Conservation (phyloP, 64 coral and sea anemone genomes). For the Porites lutea region DNA sequence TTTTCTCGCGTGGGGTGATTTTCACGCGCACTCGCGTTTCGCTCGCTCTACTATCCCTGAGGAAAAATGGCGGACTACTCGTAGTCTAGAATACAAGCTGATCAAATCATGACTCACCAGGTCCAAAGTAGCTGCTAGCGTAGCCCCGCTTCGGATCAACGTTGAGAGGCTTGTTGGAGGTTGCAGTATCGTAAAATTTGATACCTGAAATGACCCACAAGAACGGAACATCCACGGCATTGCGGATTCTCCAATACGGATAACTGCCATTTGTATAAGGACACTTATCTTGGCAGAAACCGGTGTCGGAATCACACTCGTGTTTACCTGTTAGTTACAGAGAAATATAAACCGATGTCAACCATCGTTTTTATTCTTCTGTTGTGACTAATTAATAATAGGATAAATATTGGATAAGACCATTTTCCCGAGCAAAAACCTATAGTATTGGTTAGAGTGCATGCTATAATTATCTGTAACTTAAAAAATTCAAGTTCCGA, state of each 20-base stretch:
- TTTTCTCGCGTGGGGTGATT: no score
- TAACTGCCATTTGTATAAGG: slow-evolving; percentile 93
- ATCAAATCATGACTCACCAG: slow-evolving; percentile 59
- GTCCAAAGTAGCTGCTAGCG: slow-evolving; percentile 97
- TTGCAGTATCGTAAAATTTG: slow-evolving; percentile 88
- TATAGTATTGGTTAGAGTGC: no score
- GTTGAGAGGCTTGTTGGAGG: slow-evolving; percentile 82
- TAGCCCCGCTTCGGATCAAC: slow-evolving; percentile 80
- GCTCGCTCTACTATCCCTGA: no score
- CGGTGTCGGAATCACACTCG: slow-evolving; percentile 90
- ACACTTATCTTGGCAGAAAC: slow-evolving; percentile 93
- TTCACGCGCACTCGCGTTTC: no score
- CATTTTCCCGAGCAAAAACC: no score
- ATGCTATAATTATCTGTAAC: no score
- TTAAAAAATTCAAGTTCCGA: no score
- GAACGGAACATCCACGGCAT: slow-evolving; percentile 88
- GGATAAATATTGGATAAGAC: no score
- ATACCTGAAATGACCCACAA: slow-evolving; percentile 87
- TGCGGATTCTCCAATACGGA: slow-evolving; percentile 94
- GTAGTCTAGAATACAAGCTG: not conserved
- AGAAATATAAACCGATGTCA: not conserved
- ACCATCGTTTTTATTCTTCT: not conserved
- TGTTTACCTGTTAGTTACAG: slow-evolving; percentile 75
- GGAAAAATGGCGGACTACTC: not conserved
- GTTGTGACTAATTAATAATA: no score